These are phyloP conservation scores for Lucifuga dentata DNA, from an alignment of 2,113 vertebrate species.

Conservation along the genomic window DNA sequence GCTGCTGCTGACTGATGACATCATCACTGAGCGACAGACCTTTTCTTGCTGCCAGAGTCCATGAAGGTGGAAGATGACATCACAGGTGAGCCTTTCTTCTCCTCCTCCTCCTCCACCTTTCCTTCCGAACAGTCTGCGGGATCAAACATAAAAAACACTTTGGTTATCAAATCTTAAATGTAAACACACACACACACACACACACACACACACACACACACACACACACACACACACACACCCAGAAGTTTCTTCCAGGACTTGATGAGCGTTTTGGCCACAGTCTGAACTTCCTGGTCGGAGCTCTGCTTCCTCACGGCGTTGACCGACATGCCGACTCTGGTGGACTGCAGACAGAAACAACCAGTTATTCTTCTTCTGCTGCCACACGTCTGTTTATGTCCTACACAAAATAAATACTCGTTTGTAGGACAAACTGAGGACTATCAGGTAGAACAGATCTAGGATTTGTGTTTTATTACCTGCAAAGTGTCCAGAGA, in stretches of 20 bases:
- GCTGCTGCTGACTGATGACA: neutral
- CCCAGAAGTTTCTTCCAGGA: slow-evolving; percentile 94
- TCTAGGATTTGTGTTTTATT: too few species aligned
- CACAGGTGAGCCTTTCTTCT: slow-evolving; percentile 82
- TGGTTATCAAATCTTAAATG: too few species aligned
- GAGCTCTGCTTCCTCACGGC: slow-evolving; percentile 95
- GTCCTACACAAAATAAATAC: too few species aligned
- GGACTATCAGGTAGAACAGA: too few species aligned
- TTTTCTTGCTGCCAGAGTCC: slow-evolving; percentile 86
- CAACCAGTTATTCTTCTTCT: neutral
- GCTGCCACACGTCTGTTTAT: too few species aligned
- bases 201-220: neutral
- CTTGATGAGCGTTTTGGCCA: slow-evolving; percentile 96
- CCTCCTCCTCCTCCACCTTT: slow-evolving; percentile 87
- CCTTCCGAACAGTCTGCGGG: slow-evolving; percentile 82
- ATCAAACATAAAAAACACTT: neutral
- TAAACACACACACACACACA: neutral
- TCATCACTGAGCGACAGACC: slow-evolving; percentile 73
- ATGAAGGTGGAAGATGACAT: slow-evolving; percentile 84
- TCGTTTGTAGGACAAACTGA: neutral
- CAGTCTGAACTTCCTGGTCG: slow-evolving; percentile 91
- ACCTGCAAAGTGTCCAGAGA: slow-evolving; percentile 95
- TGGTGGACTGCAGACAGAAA: slow-evolving; percentile 86
- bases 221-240: slow-evolving; percentile 18
- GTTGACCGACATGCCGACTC: slow-evolving; percentile 96